Conservation (phyloP, 23 tunicate species). For the Trididemnum nubilum region DNA sequence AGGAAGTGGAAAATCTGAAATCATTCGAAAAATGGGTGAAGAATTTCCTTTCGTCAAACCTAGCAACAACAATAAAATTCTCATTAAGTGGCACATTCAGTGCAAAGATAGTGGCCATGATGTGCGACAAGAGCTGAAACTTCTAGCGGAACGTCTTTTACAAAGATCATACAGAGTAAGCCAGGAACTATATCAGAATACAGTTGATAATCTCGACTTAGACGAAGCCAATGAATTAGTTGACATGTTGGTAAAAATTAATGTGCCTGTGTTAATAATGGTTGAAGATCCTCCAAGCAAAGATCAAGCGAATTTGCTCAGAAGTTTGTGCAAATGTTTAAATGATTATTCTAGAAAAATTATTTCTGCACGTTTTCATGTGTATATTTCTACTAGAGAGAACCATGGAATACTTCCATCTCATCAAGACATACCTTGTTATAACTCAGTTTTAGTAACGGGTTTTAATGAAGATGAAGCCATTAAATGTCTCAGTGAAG, state of each 20-base stretch:
- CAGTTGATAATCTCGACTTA: neutral
- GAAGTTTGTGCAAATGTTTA: neutral
- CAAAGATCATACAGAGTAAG: too few relatives aligned
- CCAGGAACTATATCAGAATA: slow-evolving; percentile 4
- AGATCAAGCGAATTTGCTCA: neutral
- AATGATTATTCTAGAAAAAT: neutral
- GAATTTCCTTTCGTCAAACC: slow-evolving; percentile 4
- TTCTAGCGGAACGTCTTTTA: too few relatives aligned
- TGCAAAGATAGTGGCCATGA: too few relatives aligned
- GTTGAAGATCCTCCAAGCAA: slow-evolving; percentile 18
- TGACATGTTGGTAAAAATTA: neutral
- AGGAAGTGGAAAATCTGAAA: slow-evolving; percentile 41
- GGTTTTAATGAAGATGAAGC: slow-evolving; percentile 24
- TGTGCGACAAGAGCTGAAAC: too few relatives aligned
- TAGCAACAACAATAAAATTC: too few relatives aligned
- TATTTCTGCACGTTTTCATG: neutral
- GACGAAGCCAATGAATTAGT: neutral
- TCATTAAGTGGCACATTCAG: too few relatives aligned
- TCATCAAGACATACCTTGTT: too few relatives aligned
- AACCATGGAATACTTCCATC: neutral
- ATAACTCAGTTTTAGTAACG: neutral
- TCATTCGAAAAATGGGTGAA: slow-evolving; percentile 22
- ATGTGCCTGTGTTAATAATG: slow-evolving; percentile 13
- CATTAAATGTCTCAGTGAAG: neutral
- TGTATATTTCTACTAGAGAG: slow-evolving; percentile 9